Evolutionary conservation across 1,140 invertebrate species (phyloP).

Genomic region (Pomacea maculata): DNA sequence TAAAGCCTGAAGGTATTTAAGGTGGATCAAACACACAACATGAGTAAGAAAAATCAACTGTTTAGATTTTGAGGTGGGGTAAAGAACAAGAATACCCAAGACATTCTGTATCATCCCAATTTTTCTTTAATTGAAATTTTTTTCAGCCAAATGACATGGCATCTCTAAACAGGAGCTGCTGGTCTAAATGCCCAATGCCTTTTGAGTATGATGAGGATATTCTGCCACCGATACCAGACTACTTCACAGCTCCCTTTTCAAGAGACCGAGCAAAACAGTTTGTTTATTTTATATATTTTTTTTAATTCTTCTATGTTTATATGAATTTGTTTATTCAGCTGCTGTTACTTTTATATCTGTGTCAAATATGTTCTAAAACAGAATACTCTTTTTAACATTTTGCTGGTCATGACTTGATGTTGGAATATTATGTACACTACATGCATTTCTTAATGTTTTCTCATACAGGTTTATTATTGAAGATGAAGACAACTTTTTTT

Average conservation of each 20-base stretch:
- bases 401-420: not conserved
- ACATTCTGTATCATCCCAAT: too few relatives aligned
- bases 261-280: conserved; percentile 85
- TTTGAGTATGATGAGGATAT: conserved; percentile 54
- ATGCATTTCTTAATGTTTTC: conserved; percentile 3
- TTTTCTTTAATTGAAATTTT: not conserved
- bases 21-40: too few relatives aligned
- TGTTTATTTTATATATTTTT: conserved; percentile 53
- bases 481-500: conserved; percentile 79
- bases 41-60: too few relatives aligned
- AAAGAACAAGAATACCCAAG: too few relatives aligned
- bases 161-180: conserved; percentile 27
- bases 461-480: conserved; percentile 64
- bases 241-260: conserved; percentile 79
- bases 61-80: too few relatives aligned
- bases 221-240: conserved; percentile 54
- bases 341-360: too few relatives aligned
- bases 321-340: not conserved
- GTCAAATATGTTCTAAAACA: not conserved
- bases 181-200: conserved; percentile 43
- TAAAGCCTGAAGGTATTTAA: too few relatives aligned
- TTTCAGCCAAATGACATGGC: conserved; percentile 56
- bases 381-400: too few relatives aligned
- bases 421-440: not conserved
- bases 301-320: not conserved